Evolutionary conservation across 2,888 invertebrate species (phyloP).

Genomic region (Argyresthia albistria): DNA sequence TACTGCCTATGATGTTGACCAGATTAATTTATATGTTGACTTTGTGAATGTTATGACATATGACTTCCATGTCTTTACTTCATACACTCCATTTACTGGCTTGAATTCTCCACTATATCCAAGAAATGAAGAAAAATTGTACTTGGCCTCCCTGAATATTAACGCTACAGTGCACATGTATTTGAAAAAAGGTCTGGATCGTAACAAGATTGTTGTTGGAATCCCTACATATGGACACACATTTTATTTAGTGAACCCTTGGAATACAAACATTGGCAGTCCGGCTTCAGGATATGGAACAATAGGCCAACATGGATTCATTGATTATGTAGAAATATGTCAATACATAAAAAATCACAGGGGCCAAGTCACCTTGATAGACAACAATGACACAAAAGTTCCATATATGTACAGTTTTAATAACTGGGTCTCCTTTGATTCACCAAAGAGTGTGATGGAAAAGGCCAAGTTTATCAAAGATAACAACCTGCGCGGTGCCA

Average conservation of each 20-base stretch:
- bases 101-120: conserved; percentile 86
- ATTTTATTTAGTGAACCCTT: conserved; percentile 77
- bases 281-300: conserved; percentile 80
- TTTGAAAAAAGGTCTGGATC: conserved; percentile 80
- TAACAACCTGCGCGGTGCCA: conserved; percentile 81
- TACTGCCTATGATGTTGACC: conserved; percentile 82
- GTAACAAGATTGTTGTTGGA: conserved; percentile 85
- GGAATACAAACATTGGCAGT: conserved; percentile 78
- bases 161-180: conserved; percentile 88
- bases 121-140: conserved; percentile 72
- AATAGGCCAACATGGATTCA: conserved; percentile 80
- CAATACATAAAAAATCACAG: conserved; percentile 69
- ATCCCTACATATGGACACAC: conserved; percentile 91
- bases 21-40: conserved; percentile 86
- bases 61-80: conserved; percentile 87
- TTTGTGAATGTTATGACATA: conserved; percentile 94
- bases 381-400: conserved; percentile 79
- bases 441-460: conserved; percentile 76
- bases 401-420: conserved; percentile 79
- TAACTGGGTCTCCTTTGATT: conserved; percentile 91
- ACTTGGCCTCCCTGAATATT: conserved; percentile 81
- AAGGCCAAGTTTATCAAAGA: conserved; percentile 79
- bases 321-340: conserved; percentile 80
- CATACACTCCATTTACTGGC: conserved; percentile 85
- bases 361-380: conserved; percentile 58